These are phyloP conservation scores for Recurvirostra avosetta DNA, from an alignment of 2,113 vertebrate genomes.

Conservation along the genomic window DNA sequence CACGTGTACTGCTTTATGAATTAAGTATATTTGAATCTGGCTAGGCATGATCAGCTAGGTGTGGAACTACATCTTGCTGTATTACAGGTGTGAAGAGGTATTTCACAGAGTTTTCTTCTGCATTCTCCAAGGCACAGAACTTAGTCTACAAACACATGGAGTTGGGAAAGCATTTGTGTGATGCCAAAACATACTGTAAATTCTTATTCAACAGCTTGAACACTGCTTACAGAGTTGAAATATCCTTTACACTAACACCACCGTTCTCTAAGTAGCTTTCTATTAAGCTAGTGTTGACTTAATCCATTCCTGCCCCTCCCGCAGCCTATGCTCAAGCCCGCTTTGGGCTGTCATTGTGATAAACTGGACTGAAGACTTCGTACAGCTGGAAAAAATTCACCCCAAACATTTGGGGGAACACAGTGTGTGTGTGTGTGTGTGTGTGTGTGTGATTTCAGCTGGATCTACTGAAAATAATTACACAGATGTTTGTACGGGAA, in stretches of 20 bases:
- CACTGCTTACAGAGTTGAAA: not conserved
- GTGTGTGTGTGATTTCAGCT: not conserved
- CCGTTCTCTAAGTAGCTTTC: not conserved
- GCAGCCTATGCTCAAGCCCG: not conserved
- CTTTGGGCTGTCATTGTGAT: not conserved
- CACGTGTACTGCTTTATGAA: not conserved
- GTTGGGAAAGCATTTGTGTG: not conserved
- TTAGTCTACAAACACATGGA: not conserved
- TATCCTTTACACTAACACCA: not conserved
- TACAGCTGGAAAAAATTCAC: not conserved
- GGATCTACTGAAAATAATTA: not conserved
- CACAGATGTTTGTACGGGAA: not conserved
- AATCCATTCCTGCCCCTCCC: not conserved
- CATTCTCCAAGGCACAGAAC: not conserved
- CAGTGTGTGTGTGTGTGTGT: not conserved
- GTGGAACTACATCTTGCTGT: fast-evolving
- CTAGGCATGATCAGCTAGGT: not conserved
- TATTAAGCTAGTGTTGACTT: not conserved
- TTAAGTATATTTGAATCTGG: not conserved
- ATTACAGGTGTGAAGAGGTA: not conserved
- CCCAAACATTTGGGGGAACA: not conserved
- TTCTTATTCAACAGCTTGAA: not conserved
- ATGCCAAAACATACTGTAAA: not conserved
- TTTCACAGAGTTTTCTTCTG: not conserved
- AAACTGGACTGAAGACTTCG: not conserved